Conservation (phyloP, 64 coral and sea anemone species). For the Cladopsammia gracilis region DNA sequence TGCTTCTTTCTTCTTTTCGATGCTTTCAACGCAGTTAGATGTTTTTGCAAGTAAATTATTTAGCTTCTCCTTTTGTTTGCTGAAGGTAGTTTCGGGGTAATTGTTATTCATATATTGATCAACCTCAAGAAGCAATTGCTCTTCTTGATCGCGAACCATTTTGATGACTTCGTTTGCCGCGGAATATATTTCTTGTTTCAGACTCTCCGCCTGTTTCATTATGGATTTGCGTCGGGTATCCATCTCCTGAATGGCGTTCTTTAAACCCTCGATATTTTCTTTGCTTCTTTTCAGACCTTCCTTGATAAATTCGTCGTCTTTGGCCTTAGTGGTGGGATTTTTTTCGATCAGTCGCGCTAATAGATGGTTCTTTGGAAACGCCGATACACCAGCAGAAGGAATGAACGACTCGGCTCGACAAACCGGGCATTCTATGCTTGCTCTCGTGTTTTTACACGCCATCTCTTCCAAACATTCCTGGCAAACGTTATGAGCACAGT, state of each 20-base stretch:
- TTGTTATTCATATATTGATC: constrained; percentile 26
- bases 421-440: constrained; percentile 42
- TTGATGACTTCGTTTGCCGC: not conserved
- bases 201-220: constrained; percentile 7
- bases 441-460: not conserved
- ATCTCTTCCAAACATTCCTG: constrained; percentile 55
- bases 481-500: constrained; percentile 51
- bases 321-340: constrained; percentile 6
- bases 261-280: constrained; percentile 13
- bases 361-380: constrained; percentile 44
- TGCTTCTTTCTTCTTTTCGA: not conserved
- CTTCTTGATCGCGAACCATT: constrained; percentile 21
- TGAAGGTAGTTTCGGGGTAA: constrained; percentile 38
- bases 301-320: constrained; percentile 1
- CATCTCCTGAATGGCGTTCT: constrained; percentile 22
- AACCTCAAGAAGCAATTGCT: constrained; percentile 15
- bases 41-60: constrained; percentile 31
- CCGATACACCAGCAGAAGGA: constrained; percentile 25
- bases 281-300: constrained; percentile 11
- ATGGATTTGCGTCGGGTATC: not conserved
- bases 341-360: constrained; percentile 40
- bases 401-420: constrained; percentile 41
- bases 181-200: not conserved
- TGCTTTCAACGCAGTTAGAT: not conserved
- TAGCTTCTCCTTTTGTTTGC: constrained; percentile 30